These are phyloP conservation scores for Argentina silus DNA, from an alignment of 2,797 vertebrate species.

Conservation along the genomic window DNA sequence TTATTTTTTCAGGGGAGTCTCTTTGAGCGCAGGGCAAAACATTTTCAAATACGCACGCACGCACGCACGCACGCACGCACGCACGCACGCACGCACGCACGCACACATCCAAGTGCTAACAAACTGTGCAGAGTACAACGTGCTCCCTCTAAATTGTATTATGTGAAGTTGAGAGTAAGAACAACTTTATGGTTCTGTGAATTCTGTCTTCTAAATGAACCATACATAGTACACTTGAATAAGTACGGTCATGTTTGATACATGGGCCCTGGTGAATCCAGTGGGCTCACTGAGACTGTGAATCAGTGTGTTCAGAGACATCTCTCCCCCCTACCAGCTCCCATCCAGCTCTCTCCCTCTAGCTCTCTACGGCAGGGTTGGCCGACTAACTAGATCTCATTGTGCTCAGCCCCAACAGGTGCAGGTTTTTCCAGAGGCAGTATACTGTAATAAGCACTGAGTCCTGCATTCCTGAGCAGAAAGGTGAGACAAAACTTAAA, in stretches of 20 bases:
- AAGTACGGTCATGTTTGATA: not conserved
- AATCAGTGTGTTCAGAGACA: too few relatives aligned
- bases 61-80: too few relatives aligned
- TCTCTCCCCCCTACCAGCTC: too few relatives aligned
- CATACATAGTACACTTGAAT: not conserved
- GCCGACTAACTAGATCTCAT: not conserved
- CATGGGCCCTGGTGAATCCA: not conserved
- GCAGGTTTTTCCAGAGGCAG: conserved; percentile 8
- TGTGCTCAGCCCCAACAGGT: not conserved
- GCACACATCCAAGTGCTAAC: too few relatives aligned
- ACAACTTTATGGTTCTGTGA: not conserved
- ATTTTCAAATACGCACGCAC: too few relatives aligned
- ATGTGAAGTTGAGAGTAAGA: not conserved
- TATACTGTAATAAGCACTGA: not conserved
- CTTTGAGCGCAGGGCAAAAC: too few relatives aligned
- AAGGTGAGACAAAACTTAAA: conserved; percentile 26
- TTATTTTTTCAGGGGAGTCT: too few relatives aligned
- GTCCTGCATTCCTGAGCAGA: conserved; percentile 11
- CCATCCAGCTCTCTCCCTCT: not conserved
- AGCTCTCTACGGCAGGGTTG: not conserved
- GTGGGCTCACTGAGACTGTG: too few relatives aligned
- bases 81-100: too few relatives aligned
- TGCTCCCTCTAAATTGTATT: too few relatives aligned
- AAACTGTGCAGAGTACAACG: too few relatives aligned
- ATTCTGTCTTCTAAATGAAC: not conserved